Base-by-base conservation (phyloP, 2,888 invertebrate genomes). In the Cantharis rustica region DNA sequence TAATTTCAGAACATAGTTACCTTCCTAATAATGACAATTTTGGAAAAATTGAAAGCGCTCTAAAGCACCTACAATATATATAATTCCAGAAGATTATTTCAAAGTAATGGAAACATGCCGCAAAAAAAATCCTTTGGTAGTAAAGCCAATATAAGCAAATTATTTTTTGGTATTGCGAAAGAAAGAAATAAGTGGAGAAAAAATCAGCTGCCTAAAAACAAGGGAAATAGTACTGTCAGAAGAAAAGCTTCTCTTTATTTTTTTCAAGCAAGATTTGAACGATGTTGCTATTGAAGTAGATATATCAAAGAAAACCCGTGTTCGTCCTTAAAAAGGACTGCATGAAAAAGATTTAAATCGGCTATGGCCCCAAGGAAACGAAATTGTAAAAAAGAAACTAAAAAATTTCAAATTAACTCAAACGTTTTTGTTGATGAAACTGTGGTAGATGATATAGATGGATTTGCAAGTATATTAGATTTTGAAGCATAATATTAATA, bases 141-240 rank as follows among this genome's bases (percentile, higher is more conserved):
- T 26, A 2, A 26, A 10, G 10, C 26, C 26, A 26, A 26, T 26
- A 10, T 1, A 10, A 10, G 3, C 26, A 10, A 1, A 26, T 10
- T 10, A 0, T 26, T 26, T 26, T 26, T 10, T 26, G 26, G 26
- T 3, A 26, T 26, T 10, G 26, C 26, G 26, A 26, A 10, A 26
- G 2, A 26, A 26, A 26, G 26, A 10, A 13, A 31, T 64, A 64
- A 17, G 7, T 16, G 61, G 61, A 7, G 62, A 71, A n/a, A 20
- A 72, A 72, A 17, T 47, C 17, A 72, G 17, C 16, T 72, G 66
- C 61, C 17, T 71, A 13, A 71, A 71, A 15, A 27, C 63, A n/a
- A 17, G 31, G 1, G 27, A 64, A 64, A 71, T 71, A 5, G 4
- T 9, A 9, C 0, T 71, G 11, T 62, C 16, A n/a, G 26, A 26